Base-by-base conservation (phyloP, 1,140 invertebrate species). In the Tetraneura akinire region DNA sequence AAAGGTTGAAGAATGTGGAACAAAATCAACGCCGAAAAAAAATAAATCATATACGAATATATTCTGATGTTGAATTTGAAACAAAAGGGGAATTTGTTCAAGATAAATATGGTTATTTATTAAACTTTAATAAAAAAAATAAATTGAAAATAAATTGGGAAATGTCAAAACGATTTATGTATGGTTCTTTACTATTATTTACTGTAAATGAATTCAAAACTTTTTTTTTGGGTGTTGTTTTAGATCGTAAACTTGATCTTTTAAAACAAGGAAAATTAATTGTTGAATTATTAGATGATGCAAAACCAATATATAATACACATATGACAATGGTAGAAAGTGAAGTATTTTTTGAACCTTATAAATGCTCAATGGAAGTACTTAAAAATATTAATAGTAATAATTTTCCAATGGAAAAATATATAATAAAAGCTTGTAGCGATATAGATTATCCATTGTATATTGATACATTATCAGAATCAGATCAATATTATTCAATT, bases 161-260 rank as follows among this genome's bases (percentile, higher is more conserved):
- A 70, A 82, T 84, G 49, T 87, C 87, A 0, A 90, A 90, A 83
- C 85, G 90, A 68, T 88, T 95, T 42, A 88, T 93, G 83, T 90
- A 86, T 85, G 93, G 93, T 1, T 90, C 91, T 0, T 85, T 95
- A n/a, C 82, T 95, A 0, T 89, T 91, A 81, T 88, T 95, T 37
- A 91, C 91, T 1, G 85, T 82, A 13, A 89, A 92, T 83, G 87
- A 91, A 66, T 94, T 94, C 84, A 85, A 88, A 42, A 88, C 88
- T 45, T 86, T 93, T 47, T 85, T 91, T 49, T 89, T 93, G 82
- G 92, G 89, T 21, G 90, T 88, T 1, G 90, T 94, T 26, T 76
- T 78, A 18, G 80, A 82, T 13, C 83, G 86, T 8, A 87, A 91
- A 42, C 86, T 90, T 60, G 87, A 91, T 53, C 47, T 82, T 0